Base-by-base conservation (phyloP, 2,797 vertebrate genomes). In the Ctenopoma kingsleyae region DNA sequence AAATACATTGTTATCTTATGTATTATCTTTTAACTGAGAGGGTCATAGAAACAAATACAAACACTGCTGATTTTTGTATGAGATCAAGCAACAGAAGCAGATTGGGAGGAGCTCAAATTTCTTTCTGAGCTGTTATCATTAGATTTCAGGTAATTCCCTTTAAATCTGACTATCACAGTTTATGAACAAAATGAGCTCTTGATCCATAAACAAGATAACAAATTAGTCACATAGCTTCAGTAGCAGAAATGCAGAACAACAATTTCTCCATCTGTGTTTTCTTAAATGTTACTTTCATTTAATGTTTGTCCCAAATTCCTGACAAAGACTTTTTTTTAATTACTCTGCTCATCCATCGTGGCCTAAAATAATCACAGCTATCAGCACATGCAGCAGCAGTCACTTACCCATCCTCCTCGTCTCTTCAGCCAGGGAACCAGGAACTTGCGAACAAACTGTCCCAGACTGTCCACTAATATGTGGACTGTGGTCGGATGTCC, bases 381-480 rank as follows among this genome's bases (percentile, higher is more conserved):
- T 49, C 20, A 64, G 22, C 30, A 52, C 3, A 0, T 16, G 5
- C 6, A 51, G 15, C 36, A 57, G 43, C 1, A 1, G 13, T 16
- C n/a, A 69, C 96, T 95, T 87, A 99, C 98, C 98, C 98, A 99
- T 92, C 98, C 98, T 15, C 98, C 98, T n/a, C 95, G 95, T 75
- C 94, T 95, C 82, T 95, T 96, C 74, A 99, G 93, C 98, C 98
- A 99, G 0, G 90, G 88, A n/a, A 94, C 95, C 79, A 99, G 84
- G 50, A 94, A 96, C 91, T 96, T 98, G 81, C 95, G 95, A 11
- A 98, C 96, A 35, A 99, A 97, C 71, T 99, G 98, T 11, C 97
- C 98, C 43, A 99, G 89, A 87, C 96, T 97, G 88, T 99, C 97
- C 3, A 99, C 97, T 0, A 99, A 93, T 60, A 95, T 94, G 38